Base-by-base conservation (phyloP, 2,888 invertebrate genomes). In the Drosophila fungiperda region DNA sequence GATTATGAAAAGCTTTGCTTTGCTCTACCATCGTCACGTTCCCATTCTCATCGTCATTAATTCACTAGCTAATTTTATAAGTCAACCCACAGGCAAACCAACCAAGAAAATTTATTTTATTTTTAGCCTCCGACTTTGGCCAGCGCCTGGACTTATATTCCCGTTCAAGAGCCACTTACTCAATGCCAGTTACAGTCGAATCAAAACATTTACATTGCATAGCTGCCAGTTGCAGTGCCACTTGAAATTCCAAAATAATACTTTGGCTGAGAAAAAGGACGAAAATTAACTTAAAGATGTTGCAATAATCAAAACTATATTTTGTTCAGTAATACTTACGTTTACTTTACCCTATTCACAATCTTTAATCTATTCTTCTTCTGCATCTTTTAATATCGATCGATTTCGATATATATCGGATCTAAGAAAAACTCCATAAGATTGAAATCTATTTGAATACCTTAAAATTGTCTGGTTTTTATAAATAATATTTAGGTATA, bases 281-380 rank as follows among this genome's bases (percentile, higher is more conserved):
- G 65, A 68, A 83, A 87, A 85, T 89, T 85, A 83, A 78, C 67
- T 73, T 80, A 82, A 83, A 40, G 9, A n/a, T 40, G 40, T 4
- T 9, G 40, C n/a, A 40, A n/a, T n/a, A n/a, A 4, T n/a, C n/a
- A 2, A n/a, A 42, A 20, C 6, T 42, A 42, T 42, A 42, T 42
- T 20, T 20, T 1, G 6, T 36, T 36, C 36, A 15, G 15, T 5
- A 6, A 29, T 29, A 15, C 1, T 2, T 17, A 3, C 17, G 17
- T 3, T 17, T 38, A 2, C 8, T 17, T 17, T 17, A 20, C 20
- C 7, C 12, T 42, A 20, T 42, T 42, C 12, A 20, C 12, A 38
- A 38, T 38, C 12, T 1, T 1, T 12, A 20, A 12, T 20, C 12
- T 42, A 1, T 12, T 42, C 3, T 17, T 38, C 7, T 7, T 12